Conservation (phyloP, 2,888 invertebrate genomes). For the Lissocephala sabroskyi region DNA sequence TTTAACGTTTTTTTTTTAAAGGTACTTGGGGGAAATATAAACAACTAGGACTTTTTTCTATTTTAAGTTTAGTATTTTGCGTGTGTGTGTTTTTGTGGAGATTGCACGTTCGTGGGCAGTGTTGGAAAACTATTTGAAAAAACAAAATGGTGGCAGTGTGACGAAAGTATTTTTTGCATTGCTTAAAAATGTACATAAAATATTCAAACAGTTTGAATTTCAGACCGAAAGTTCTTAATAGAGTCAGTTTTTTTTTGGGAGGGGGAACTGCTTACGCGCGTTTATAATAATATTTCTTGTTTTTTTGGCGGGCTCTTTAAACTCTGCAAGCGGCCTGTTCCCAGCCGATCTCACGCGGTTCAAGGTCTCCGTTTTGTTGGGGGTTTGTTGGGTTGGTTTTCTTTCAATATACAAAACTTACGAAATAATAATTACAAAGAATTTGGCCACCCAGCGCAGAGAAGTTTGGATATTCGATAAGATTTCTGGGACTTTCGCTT, state of each 20-base stretch:
- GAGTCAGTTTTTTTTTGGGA: constrained; percentile 14
- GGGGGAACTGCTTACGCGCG: constrained; percentile 1
- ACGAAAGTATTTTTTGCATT: neutral
- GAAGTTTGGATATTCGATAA: neutral
- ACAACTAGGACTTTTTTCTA: constrained; percentile 23
- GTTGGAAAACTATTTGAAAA: constrained; percentile 25
- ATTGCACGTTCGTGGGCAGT: constrained; percentile 65
- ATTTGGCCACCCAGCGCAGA: constrained; percentile 16
- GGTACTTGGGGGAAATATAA: constrained; percentile 48
- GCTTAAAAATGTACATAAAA: no score
- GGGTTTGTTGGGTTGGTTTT: constrained; percentile 9
- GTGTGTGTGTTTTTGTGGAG: constrained; percentile 45
- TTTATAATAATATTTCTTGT: constrained; percentile 1
- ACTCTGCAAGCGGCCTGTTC: no score
- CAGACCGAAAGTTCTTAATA: constrained; percentile 31
- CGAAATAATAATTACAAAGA: constrained; percentile 51
- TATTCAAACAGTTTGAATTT: no score
- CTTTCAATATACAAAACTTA: constrained; percentile 42
- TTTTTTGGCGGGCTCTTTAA: neutral
- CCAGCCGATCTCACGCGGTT: no score
- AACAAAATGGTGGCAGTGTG: constrained; percentile 1
- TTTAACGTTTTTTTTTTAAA: constrained; percentile 18
- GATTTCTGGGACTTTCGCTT: no score
- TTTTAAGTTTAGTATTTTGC: constrained; percentile 1
- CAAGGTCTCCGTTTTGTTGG: constrained; percentile 2